Evolutionary conservation across 2,888 invertebrate species (phyloP).

Genomic region (Phengaris alcon): DNA sequence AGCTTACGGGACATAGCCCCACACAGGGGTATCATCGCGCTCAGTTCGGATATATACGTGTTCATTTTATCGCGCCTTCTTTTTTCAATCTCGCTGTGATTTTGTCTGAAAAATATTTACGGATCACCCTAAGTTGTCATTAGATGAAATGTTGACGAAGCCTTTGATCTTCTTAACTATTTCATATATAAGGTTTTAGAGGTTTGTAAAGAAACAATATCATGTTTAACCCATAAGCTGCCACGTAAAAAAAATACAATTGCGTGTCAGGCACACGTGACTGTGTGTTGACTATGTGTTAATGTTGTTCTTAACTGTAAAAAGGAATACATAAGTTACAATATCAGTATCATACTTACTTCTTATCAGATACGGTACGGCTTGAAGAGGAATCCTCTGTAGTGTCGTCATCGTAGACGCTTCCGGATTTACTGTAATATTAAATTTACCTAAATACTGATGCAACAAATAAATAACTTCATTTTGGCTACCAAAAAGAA

Average conservation of each 20-base stretch:
- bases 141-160: neutral
- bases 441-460: neutral
- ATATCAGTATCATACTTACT: conserved; percentile 48
- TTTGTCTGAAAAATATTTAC: conserved; percentile 82
- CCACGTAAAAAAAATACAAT: neutral
- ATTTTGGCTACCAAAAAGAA: no score
- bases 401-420: conserved; percentile 82
- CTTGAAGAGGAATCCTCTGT: conserved; percentile 83
- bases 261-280: no score
- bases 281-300: no score
- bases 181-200: neutral
- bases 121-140: neutral
- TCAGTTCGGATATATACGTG: conserved; percentile 93
- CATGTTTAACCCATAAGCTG: no score
- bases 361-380: conserved; percentile 74
- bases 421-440: conserved; percentile 37
- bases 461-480: no score
- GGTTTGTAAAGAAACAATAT: neutral
- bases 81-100: conserved; percentile 98
- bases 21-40: conserved; percentile 95
- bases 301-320: no score
- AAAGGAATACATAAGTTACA: neutral
- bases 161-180: neutral
- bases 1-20: conserved; percentile 94
- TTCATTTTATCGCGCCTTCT: conserved; percentile 97